Conservation (phyloP, 1,140 invertebrate genomes). For the Monomorium pharaonis region DNA sequence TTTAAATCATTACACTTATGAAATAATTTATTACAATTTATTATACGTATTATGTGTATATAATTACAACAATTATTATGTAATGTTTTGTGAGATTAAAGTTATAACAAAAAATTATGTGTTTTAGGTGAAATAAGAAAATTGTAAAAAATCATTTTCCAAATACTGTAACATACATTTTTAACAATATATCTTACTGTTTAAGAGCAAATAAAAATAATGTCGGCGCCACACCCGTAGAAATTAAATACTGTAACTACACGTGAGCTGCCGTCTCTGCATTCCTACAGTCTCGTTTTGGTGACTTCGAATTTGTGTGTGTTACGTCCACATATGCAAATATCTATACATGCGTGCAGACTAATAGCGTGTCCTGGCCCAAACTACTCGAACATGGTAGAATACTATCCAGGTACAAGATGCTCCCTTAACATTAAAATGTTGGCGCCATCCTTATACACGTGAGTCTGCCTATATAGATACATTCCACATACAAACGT, state of each 20-base stretch:
- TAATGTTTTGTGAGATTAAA: too few species aligned
- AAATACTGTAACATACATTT: not conserved
- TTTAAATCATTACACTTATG: too few species aligned
- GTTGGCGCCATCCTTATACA: slow-evolving; percentile 77
- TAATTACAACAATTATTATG: too few species aligned
- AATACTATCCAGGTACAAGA: slow-evolving; percentile 72
- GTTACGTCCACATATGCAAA: not conserved
- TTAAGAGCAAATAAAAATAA: too few species aligned
- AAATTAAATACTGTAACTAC: slow-evolving; percentile 17
- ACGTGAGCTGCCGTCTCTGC: not conserved
- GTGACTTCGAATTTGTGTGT: not conserved
- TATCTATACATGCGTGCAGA: not conserved
- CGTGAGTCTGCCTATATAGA: slow-evolving; percentile 6
- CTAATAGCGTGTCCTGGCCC: slow-evolving; percentile 20
- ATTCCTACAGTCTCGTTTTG: slow-evolving; percentile 38
- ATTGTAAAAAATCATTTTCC: not conserved
- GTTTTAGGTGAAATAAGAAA: too few species aligned
- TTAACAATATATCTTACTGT: not conserved
- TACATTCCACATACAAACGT: not conserved
- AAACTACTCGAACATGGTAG: slow-evolving; percentile 60
- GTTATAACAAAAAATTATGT: too few species aligned
- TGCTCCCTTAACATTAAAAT: slow-evolving; percentile 79
- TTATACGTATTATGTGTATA: too few species aligned
- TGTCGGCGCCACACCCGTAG: not conserved
- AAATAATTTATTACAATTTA: too few species aligned